Evolutionary conservation across 2,888 invertebrate species (phyloP), one percentile per base, ranked within the genome.

Genomic region (Helobdella robusta): DNA sequence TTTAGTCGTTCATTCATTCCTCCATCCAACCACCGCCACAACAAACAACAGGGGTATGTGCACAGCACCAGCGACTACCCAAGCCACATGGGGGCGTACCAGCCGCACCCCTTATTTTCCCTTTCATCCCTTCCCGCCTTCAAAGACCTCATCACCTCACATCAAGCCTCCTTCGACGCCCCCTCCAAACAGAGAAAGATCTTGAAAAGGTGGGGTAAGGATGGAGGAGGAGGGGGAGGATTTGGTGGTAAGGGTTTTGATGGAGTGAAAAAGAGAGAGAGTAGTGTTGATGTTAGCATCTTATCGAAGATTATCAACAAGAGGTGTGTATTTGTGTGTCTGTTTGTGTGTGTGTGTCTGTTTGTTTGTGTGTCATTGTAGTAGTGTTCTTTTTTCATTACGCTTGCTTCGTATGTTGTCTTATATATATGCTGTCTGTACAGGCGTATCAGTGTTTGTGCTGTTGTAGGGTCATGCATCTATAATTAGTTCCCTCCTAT

Each of bases 341-440:
- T 50, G 50, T 50, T n/a, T 50, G 50, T 50, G 50, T 50, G 50
- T 50, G 50, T 50, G 50, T 50, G 50, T 50, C 20, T 50, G 50
- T 50, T n/a, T 50, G 50, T 50, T n/a, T 50, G 50, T 50, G 6
- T 50, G 50, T 50, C 5, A 20, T n/a, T 50, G 50, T 50, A 25
- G n/a, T n/a, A 20, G 8, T 50, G 50, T 50, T n/a, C 23, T n/a
- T 50, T n/a, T 50, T n/a, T 50, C 6, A 20, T 6, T 50, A 3
- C 36, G 34, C 23, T 11, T 36, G 32, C 36, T 59, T 3, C 36
- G 34, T 59, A 20, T 59, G 34, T 59, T 11, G 34, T 20, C 36
- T 11, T 34, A 20, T 30, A 11, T 59, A 20, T 59, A 20, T 59
- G 34, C 3, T 59, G 34, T 59, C n/a, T 59, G 34, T 59, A 20